Percentiles rank a stretch among this genome's conserved stretches.
Conservation (phyloP, 1,140 invertebrate species). For the Brachionus paranguensis region DNA sequence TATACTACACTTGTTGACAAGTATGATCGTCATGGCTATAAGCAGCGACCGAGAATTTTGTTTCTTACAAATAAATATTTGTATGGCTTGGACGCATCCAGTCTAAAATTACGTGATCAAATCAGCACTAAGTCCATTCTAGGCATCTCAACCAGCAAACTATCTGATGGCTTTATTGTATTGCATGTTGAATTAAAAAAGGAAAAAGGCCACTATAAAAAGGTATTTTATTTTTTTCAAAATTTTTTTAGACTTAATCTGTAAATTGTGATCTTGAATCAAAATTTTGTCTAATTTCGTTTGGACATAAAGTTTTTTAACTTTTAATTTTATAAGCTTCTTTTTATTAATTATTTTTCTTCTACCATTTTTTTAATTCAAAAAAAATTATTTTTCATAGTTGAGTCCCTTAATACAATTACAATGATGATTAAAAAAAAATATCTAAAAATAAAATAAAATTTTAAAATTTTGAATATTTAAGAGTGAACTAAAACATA, state of each 20-base stretch:
- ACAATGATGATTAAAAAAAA: too few relatives aligned
- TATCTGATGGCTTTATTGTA: constrained; percentile 8
- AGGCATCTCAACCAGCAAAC: not conserved
- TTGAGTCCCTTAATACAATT: too few relatives aligned
- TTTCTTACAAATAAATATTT: not conserved
- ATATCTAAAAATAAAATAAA: too few relatives aligned
- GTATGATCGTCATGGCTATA: constrained; percentile 35
- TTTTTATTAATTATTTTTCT: too few relatives aligned
- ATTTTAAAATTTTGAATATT: too few relatives aligned
- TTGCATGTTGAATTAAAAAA: constrained; percentile 34
- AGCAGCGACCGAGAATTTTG: constrained; percentile 9
- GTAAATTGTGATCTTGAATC: too few relatives aligned
- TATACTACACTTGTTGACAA: constrained; percentile 17
- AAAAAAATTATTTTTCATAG: too few relatives aligned
- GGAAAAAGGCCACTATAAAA: constrained; percentile 7
- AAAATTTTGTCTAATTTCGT: too few relatives aligned
- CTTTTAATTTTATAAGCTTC: too few relatives aligned
- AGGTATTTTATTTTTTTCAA: not conserved
- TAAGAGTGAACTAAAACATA: too few relatives aligned
- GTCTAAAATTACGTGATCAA: not conserved
- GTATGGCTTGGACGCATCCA: constrained; percentile 4
- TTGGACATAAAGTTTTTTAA: too few relatives aligned
- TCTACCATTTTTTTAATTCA: too few relatives aligned
- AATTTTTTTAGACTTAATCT: not conserved
- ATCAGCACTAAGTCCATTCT: not conserved